Conservation (phyloP, 2,888 invertebrate genomes). For the Tenthredo livida region DNA sequence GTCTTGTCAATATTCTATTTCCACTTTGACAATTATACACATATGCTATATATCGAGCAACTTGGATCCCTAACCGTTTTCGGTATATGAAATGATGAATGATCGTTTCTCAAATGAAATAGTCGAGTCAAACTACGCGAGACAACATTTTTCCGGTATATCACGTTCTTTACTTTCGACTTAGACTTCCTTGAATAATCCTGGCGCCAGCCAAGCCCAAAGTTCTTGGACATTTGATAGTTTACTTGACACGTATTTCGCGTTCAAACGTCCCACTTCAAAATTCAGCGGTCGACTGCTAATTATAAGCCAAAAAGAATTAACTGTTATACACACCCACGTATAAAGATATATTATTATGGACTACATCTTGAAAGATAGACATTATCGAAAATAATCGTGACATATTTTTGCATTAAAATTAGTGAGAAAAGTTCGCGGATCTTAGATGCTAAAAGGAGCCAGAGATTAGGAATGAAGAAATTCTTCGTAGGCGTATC, state of each 20-base stretch:
- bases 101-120: not conserved
- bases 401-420: not conserved
- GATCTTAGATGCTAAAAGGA: not conserved
- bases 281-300: not conserved
- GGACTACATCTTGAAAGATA: not conserved
- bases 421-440: not conserved
- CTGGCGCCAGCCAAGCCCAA: slow-evolving; percentile 44
- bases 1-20: not conserved
- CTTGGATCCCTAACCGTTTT: not conserved
- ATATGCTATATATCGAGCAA: not conserved
- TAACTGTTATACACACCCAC: slow-evolving; percentile 7
- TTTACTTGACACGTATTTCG: slow-evolving; percentile 33
- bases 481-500: not conserved
- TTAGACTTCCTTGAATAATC: slow-evolving; percentile 39
- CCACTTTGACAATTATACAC: not conserved
- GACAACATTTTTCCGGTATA: not conserved
- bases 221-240: slow-evolving; percentile 36
- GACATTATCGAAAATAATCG: not conserved
- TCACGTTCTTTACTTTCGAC: slow-evolving; percentile 12
- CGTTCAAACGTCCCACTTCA: slow-evolving; percentile 23
- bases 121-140: not conserved
- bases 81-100: not conserved
- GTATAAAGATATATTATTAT: not conserved
- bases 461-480: not conserved
- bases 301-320: slow-evolving; percentile 12